Conservation (phyloP, 1,140 invertebrate genomes). For the Ericerus pela region DNA sequence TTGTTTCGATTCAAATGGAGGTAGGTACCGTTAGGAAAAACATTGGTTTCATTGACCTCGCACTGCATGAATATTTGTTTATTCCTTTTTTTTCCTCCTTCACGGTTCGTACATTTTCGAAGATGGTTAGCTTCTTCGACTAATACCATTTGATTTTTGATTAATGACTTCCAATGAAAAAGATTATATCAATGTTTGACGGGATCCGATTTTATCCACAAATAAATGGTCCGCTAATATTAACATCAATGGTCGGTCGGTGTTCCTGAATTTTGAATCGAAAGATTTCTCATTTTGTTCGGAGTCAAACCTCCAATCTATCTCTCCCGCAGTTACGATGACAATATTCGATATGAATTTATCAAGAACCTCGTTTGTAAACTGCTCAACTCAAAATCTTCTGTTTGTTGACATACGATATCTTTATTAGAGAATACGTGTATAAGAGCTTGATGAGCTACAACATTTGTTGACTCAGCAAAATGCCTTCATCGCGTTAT, state of each 20-base stretch:
- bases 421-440: too few relatives aligned
- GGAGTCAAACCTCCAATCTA: not conserved
- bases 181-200: slow-evolving; percentile 10
- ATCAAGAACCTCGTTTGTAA: slow-evolving; percentile 3
- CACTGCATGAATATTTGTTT: too few relatives aligned
- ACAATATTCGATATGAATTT: slow-evolving; percentile 9
- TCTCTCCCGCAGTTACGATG: not conserved
- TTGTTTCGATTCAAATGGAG: too few relatives aligned
- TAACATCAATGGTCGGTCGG: not conserved
- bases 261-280: not conserved
- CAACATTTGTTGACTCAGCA: too few relatives aligned
- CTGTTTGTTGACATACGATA: slow-evolving; percentile 3
- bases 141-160: not conserved
- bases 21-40: too few relatives aligned
- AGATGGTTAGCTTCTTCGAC: too few relatives aligned
- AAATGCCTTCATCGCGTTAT: too few relatives aligned
- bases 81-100: too few relatives aligned
- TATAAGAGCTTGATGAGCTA: too few relatives aligned
- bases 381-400: not conserved
- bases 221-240: slow-evolving; percentile 5
- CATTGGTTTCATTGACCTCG: too few relatives aligned
- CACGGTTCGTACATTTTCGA: too few relatives aligned
- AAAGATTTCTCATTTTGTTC: too few relatives aligned
- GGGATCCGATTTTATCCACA: slow-evolving; percentile 1
- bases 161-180: slow-evolving; percentile 5